Evolutionary conservation across 2,797 vertebrate species (phyloP), one percentile per base, ranked within the genome.

Genomic region (Acanthis flammea): DNA sequence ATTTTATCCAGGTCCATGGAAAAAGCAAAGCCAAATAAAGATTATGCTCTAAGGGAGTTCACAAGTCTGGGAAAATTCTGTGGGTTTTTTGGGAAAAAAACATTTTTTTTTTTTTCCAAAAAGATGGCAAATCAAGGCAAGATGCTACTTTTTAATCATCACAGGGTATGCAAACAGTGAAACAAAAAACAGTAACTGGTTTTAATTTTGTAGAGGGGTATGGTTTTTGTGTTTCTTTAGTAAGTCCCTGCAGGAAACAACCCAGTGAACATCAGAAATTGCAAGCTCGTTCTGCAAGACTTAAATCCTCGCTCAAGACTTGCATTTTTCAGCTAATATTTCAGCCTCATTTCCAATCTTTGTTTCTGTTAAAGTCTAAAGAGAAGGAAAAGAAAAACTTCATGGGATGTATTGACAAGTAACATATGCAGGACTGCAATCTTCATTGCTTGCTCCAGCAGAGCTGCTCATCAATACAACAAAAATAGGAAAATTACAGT

Each of bases 21-120:
- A 94, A 92, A 97, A 86, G n/a, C 63, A 82, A 92, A 92, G 22
- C 7, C 45, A 90, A 91, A 86, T 68, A 71, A 81, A 86, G 48
- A 63, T 60, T 47, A 44, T 17, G 19, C 68, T 90, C 88, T 91
- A 90, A 93, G 53, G 27, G 58, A 93, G 35, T 45, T 48, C 22
- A 4, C 45, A 88, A 75, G 57, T 77, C 71, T 73, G 24, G 42
- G 39, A 39, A 94, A 70, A 70, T n/a, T 78, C 44, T 91, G 86
- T 54, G 14, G 42, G 74, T 39, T 58, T 37, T 37, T 37, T 9
- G 8, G 57, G 35, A 4, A 37, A 58, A 37, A 58, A 19, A 0
- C 5, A 11, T 39, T 39, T 39, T 17, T 30, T 25, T 81, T 21
- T 57, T 58, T 63, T 77, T 18, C 13, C 2, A 25, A 70, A 63